These are phyloP conservation scores for Xiphophorus couchianus DNA, from an alignment of 2,113 vertebrate species.

Conservation along the genomic window DNA sequence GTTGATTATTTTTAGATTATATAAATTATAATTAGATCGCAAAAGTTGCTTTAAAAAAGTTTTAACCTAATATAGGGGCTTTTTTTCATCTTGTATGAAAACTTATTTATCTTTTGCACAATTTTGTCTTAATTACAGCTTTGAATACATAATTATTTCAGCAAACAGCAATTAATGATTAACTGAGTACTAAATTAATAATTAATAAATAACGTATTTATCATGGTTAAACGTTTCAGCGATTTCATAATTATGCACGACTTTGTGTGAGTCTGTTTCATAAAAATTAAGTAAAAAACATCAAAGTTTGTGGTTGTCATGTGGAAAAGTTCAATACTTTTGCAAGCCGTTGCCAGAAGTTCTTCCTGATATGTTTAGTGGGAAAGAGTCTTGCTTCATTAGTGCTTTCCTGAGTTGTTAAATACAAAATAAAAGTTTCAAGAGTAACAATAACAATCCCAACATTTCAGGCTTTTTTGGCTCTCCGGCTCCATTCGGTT, in stretches of 20 bases:
- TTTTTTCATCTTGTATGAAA: too few species aligned
- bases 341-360: slow-evolving; percentile 3
- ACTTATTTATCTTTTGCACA: too few species aligned
- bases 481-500: slow-evolving; percentile 27
- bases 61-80: too few species aligned
- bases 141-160: too few species aligned
- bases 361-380: slow-evolving; percentile 36
- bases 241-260: neutral
- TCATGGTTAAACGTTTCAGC: too few species aligned
- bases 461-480: slow-evolving; percentile 32
- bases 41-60: too few species aligned
- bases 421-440: slow-evolving; percentile 76
- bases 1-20: too few species aligned
- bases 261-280: neutral
- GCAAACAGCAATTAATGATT: too few species aligned
- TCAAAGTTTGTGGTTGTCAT: neutral
- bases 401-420: slow-evolving; percentile 92
- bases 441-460: slow-evolving; percentile 55
- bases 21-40: too few species aligned
- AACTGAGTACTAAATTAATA: too few species aligned
- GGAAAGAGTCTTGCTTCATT: slow-evolving; percentile 46
- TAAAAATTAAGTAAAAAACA: neutral
- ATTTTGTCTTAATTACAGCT: too few species aligned
- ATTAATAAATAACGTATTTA: too few species aligned
- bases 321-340: neutral